Base-by-base conservation (phyloP, 2,113 vertebrate species). In the Phalacrocorax brasilianus region DNA sequence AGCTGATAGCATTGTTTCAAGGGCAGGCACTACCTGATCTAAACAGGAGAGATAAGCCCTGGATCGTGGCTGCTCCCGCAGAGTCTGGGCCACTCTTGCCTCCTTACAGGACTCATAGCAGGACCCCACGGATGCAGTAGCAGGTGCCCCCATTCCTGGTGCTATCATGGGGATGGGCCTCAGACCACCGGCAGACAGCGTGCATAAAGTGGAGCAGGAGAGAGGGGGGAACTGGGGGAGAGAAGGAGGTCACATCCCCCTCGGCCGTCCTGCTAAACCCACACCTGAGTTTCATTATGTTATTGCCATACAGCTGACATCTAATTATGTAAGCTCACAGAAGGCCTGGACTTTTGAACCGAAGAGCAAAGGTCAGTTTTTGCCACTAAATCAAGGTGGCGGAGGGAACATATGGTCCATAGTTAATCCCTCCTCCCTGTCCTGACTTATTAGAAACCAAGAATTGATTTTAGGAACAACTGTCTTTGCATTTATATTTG, bases 341-440 rank as follows among this genome's bases (percentile, higher is more conserved):
- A 92, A 93, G 86, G 74, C 84, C 84, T 75, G 52, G 89, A 82
- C 89, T 91, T 87, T 53, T 95, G 92, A 93, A 89, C 95, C 55
- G 62, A 53, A 76, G 92, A 82, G 81, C 91, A 95, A 87, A 96
- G 95, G 96, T 91, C 91, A 95, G 61, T 50, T 96, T 93, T 92
- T 91, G 66, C 62, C 52, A 28, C 84, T 96, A 95, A 97, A 95
- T 94, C 84, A 91, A 92, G 94, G 71, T 91, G 74, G 71, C 7
- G 8, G 89, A 88, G 78, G 87, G 91, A 92, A 88, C 66, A 92
- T 79, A 95, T 89, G 89, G 89, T 76, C 62, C 15, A 12, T 40
- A 81, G 70, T 70, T 85, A 85, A 68, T 90, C 47, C 77, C 23
- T 85, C 40, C 47, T 89, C 30, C 32, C 38, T 72, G 40, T 55